Base-by-base conservation (phyloP, 2,797 vertebrate genomes). In the Sebastes ruberrimus region DNA sequence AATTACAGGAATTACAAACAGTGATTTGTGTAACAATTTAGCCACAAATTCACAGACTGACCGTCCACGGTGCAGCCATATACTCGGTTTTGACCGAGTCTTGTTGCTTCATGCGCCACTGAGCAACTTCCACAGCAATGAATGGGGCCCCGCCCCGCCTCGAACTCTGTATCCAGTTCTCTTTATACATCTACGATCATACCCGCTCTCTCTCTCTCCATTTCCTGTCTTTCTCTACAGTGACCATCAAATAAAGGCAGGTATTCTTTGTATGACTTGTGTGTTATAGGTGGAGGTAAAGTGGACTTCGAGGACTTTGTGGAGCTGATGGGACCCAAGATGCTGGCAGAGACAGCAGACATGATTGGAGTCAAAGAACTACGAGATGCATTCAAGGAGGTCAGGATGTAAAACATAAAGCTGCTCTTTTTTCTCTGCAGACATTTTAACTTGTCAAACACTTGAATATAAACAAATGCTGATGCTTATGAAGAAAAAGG, bases 281-380 rank as follows among this genome's bases (percentile, higher is more conserved):
- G 59, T 88, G 22, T 80, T 81, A 56, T 11, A 96, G 61, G 23
- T 7, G 98, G 98, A 4, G 97, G 97, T 32, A 98, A 98, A 91
- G 93, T 99, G 67, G 98, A 99, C 92, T 97, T 98, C 85, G 98
- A 99, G 11, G 98, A 99, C 84, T 99, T 99, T 16, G 96, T 99
- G 90, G 97, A 99, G 87, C 94, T 99, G 87, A 99, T 99, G 98
- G 98, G 98, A 33, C 98, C 98, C 35, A 99, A 99, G 94, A 95
- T 99, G 96, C 93, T 99, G 86, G 98, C 96, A 0, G 98, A 99
- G 93, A 99, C 98, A 0, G 98, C 97, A 0, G 97, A 98, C 88
- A 99, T 99, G 98, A 98, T 99, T 0, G 98, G 98, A 1, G 96
- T 99, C 75, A 97, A 98, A 89, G 98, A 99, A 86, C 94, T 99